Base-by-base conservation (phyloP, 92 coral and sea anemone genomes). In the Ricordea florida region DNA sequence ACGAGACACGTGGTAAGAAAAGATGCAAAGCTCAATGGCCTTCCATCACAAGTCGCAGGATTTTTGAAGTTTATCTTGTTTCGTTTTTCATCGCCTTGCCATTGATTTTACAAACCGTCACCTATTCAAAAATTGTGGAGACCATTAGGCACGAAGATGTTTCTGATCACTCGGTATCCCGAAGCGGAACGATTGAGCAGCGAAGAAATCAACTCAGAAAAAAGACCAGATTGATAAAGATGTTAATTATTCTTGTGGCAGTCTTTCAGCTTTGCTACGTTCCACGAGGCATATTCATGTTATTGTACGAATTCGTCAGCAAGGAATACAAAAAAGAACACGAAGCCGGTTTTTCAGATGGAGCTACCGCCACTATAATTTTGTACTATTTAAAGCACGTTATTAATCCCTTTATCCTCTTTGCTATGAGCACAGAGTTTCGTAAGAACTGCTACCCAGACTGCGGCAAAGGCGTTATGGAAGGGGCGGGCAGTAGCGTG, bases 181-280 rank as follows among this genome's bases (percentile, higher is more conserved):
- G 79, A 15, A 78, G 75, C 37, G 78, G 89, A 18, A 68, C 83
- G 20, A 80, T 60, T 6, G 92, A 75, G 38, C 87, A 64, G 65
- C 62, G 73, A 27, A 68, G 83, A 10, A 81, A 85, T 57, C 69
- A 60, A 45, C 43, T 60, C 44, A 62, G 58, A 5, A 57, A 60
- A 33, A 72, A 72, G 3, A 69, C 80, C 3, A 82, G 75, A 33
- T 74, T 91, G 25, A 74, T 91, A 32, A 81, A 74, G 27, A 91
- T 91, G 97, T 51, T 91, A 42, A 48, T 91, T 14, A 82, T 89
- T 6, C 76, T 85, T 17, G 75, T 91, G 6, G 75, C 56, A 27
- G 76, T 84, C 16, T 91, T 87, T 37, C 85, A 91, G 38, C 52
- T 91, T 17, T 91, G 93, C 83, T 83, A 82, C 45, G 61, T 91